These are phyloP conservation scores for Mellivora capensis DNA, from an alignment of 2,113 vertebrate genomes.

Conservation along the genomic window DNA sequence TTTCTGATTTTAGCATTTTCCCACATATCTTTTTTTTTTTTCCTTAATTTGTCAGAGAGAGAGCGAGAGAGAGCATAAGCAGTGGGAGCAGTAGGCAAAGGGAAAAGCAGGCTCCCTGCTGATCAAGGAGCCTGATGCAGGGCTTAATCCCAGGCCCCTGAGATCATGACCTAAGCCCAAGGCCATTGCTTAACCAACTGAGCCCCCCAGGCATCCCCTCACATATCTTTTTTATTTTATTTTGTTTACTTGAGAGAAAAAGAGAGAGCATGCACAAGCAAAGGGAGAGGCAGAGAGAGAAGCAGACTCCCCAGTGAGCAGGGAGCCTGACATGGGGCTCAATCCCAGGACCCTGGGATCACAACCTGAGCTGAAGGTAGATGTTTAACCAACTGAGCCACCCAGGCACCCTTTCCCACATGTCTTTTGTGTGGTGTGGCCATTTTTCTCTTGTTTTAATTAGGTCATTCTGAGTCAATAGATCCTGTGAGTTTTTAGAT, in stretches of 20 bases:
- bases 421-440: not conserved
- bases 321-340: no score
- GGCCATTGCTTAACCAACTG: no score
- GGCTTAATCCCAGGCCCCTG: not conserved
- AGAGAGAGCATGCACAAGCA: no score
- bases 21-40: not conserved
- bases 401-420: not conserved
- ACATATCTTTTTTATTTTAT: no score
- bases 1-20: constrained; percentile 11
- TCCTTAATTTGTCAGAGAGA: not conserved
- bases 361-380: not conserved
- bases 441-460: constrained; percentile 5
- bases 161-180: no score
- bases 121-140: not conserved
- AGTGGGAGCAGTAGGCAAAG: not conserved
- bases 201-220: no score
- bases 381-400: not conserved
- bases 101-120: not conserved
- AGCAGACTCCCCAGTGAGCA: no score
- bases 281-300: no score
- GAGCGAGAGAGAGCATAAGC: not conserved
- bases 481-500: not conserved
- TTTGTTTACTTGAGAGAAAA: no score
- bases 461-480: not conserved
- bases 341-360: not conserved